phyloP scores from a whole-genome alignment of 2,888 invertebrate genomes.

The Acronicta aceris region DNA sequence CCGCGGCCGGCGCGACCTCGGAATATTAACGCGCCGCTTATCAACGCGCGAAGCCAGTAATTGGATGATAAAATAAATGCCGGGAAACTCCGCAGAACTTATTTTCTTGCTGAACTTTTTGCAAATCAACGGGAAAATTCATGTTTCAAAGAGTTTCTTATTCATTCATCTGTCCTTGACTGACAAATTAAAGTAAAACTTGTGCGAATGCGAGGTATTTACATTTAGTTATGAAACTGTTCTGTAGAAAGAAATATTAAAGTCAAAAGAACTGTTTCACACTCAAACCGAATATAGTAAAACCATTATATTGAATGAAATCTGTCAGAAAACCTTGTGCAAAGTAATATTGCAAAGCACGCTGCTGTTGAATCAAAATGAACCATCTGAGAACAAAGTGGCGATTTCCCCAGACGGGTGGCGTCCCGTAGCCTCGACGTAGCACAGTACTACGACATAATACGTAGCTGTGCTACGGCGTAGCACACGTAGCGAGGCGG shows the following conservation, averaged over 20 bases:
- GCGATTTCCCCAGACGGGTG: slow-evolving; percentile 12
- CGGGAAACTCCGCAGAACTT: slow-evolving; percentile 9
- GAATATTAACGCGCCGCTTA: slow-evolving; percentile 4
- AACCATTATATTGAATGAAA: slow-evolving; percentile 1
- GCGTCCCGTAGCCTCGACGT: slow-evolving; percentile 11
- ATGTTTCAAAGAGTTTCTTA: slow-evolving; percentile 10
- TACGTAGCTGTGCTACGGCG: slow-evolving; percentile 15
- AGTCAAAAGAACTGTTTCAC: too few relatives aligned
- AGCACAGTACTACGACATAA: slow-evolving; percentile 2
- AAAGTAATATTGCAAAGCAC: neutral
- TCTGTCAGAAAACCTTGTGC: neutral
- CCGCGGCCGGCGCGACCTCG: slow-evolving; percentile 4
- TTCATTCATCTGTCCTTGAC: slow-evolving; percentile 7
- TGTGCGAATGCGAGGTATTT: neutral
- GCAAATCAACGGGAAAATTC: slow-evolving; percentile 8
- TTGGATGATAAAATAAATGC: slow-evolving; percentile 19
- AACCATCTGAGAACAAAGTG: slow-evolving; percentile 17
- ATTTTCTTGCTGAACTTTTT: slow-evolving; percentile 28
- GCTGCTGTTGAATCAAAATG: slow-evolving; percentile 10
- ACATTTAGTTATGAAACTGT: too few relatives aligned
- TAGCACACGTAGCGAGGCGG: slow-evolving; percentile 16
- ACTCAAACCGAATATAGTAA: too few relatives aligned
- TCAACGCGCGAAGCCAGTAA: slow-evolving; percentile 14
- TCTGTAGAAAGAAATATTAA: too few relatives aligned
- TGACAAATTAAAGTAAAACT: slow-evolving; percentile 8